Evolutionary conservation across 2,113 vertebrate species (phyloP).

Genomic region (Leiothrix lutea): DNA sequence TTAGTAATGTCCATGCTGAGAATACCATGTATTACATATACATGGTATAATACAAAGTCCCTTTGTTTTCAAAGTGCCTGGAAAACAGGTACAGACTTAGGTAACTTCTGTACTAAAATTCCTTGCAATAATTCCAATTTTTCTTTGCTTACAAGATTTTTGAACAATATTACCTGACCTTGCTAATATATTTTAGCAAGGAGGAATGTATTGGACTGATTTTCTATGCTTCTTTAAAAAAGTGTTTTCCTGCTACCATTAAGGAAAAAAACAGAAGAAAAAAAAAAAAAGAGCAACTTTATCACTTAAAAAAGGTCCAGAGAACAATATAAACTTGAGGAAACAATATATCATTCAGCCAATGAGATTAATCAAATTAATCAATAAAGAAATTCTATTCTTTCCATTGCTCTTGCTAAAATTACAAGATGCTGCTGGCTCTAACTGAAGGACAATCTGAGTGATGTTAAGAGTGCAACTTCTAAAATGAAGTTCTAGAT

Average conservation of each 20-base stretch:
- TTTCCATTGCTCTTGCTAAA: neutral
- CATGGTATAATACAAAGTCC: too few species aligned
- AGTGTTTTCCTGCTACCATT: neutral
- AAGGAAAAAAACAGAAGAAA: neutral
- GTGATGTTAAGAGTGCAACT: neutral
- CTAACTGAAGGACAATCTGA: neutral
- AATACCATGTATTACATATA: neutral
- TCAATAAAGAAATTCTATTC: neutral
- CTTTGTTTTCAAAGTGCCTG: neutral
- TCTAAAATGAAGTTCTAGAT: neutral
- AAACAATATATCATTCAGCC: neutral
- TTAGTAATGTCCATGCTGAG: neutral
- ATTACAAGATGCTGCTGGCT: neutral
- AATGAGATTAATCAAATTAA: neutral
- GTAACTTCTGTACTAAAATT: neutral
- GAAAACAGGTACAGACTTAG: neutral
- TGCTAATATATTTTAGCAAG: neutral
- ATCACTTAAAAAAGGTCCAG: neutral
- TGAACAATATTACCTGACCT: neutral
- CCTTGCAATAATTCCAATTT: neutral
- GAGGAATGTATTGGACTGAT: neutral
- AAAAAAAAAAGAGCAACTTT: neutral
- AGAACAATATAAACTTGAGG: neutral
- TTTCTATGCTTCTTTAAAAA: neutral
- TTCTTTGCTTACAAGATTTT: neutral